These are phyloP conservation scores for Procambarus virginalis DNA, from an alignment of 1,140 invertebrate species.

Conservation along the genomic window DNA sequence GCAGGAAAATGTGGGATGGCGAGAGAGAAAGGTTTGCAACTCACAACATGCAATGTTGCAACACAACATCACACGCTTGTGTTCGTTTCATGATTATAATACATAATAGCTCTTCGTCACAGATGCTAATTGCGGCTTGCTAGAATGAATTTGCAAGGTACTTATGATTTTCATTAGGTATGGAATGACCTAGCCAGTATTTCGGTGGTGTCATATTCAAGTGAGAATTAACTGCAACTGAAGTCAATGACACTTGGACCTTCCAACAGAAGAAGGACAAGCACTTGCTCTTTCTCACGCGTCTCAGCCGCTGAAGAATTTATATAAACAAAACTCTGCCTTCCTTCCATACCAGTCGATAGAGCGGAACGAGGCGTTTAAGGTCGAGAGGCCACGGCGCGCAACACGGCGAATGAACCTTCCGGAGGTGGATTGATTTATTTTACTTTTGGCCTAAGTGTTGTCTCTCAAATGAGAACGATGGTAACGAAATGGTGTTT, in stretches of 20 bases:
- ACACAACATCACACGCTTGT: background rate
- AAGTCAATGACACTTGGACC: background rate
- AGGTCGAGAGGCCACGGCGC: background rate
- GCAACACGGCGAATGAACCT: slow-evolving; percentile 7
- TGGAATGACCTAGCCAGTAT: no score
- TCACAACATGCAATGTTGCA: no score
- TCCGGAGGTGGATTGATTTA: background rate
- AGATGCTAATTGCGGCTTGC: no score
- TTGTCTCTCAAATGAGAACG: slow-evolving; percentile 4
- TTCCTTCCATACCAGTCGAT: slow-evolving; percentile 27
- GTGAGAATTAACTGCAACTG: background rate
- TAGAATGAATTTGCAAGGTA: no score
- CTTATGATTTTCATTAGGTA: no score
- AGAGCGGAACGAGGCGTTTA: slow-evolving; percentile 5
- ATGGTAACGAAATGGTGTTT: slow-evolving; percentile 7
- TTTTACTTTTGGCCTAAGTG: background rate
- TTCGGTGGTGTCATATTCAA: no score
- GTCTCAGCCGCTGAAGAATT: slow-evolving; percentile 45
- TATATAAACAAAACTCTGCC: slow-evolving; percentile 53
- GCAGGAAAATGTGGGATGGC: background rate
- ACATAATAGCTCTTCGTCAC: no score
- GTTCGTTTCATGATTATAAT: no score
- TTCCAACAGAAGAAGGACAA: slow-evolving; percentile 38
- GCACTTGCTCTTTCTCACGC: slow-evolving; percentile 55
- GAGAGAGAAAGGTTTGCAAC: background rate